Percentiles rank a stretch among this genome's conserved stretches.
phyloP scores from a whole-genome alignment of 2,888 invertebrate species.

The Onthophagus sagittarius region DNA sequence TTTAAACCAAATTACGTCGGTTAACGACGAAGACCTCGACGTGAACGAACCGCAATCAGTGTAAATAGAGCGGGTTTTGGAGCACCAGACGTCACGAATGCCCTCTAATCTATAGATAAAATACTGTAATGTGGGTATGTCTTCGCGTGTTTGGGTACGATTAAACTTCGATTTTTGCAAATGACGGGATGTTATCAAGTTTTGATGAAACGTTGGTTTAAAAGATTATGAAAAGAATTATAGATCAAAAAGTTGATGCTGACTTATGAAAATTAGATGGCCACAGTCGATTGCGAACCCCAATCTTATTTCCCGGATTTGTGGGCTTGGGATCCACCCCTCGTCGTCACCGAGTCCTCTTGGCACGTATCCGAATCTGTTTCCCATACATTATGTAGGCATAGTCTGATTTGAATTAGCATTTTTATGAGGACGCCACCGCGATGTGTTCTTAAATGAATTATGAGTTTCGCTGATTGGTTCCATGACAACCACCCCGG shows the following conservation, averaged over 20 bases:
- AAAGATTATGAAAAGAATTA: background rate
- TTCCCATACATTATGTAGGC: conserved; percentile 32
- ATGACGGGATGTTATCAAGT: background rate
- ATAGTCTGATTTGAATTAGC: conserved; percentile 32
- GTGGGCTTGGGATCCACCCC: background rate
- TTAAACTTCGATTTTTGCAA: background rate
- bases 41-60: background rate
- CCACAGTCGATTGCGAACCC: background rate
- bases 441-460: conserved; percentile 26
- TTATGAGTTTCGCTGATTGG: conserved; percentile 28
- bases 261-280: conserved; percentile 11
- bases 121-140: background rate
- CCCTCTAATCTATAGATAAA: background rate
- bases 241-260: background rate
- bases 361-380: conserved; percentile 25
- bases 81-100: background rate
- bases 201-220: too few species aligned
- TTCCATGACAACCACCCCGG: conserved; percentile 22
- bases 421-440: conserved; percentile 30
- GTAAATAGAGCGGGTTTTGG: background rate
- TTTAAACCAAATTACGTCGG: background rate
- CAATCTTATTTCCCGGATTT: conserved; percentile 2
- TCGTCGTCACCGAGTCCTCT: background rate
- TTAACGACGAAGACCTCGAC: background rate
- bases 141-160: background rate